These are phyloP conservation scores for Acanthis flammea DNA, from an alignment of 2,797 vertebrate species.

Conservation along the genomic window DNA sequence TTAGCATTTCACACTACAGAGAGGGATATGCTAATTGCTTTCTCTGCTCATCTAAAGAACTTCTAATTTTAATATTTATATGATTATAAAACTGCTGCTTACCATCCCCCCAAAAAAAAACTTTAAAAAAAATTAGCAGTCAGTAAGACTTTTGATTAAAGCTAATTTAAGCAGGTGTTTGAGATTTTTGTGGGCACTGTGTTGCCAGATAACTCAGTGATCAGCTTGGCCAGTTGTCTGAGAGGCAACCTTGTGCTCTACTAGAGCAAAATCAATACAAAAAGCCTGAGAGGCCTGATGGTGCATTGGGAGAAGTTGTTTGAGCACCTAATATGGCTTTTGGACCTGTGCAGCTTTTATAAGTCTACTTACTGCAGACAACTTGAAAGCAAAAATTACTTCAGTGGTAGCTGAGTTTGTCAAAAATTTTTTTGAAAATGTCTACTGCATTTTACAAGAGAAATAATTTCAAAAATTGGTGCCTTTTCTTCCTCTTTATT, in stretches of 20 bases:
- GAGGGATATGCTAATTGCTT: neutral
- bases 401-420: neutral
- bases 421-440: neutral
- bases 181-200: neutral
- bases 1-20: neutral
- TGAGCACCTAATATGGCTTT: neutral
- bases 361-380: neutral
- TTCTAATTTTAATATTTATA: neutral
- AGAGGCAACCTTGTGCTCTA: neutral
- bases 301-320: neutral
- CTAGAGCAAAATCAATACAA: neutral
- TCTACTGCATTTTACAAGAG: neutral
- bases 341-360: neutral
- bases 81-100: neutral
- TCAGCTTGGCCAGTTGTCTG: neutral
- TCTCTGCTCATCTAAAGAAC: neutral
- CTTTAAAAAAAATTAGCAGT: neutral
- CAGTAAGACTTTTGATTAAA: neutral
- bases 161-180: neutral
- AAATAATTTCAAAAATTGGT: neutral
- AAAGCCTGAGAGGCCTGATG: neutral
- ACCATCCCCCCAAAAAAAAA: rapidly evolving
- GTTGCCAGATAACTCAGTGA: neutral
- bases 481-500: neutral
- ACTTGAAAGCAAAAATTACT: neutral